phyloP scores from a whole-genome alignment of 2,888 invertebrate species.

The Sylvicola cinctus region DNA sequence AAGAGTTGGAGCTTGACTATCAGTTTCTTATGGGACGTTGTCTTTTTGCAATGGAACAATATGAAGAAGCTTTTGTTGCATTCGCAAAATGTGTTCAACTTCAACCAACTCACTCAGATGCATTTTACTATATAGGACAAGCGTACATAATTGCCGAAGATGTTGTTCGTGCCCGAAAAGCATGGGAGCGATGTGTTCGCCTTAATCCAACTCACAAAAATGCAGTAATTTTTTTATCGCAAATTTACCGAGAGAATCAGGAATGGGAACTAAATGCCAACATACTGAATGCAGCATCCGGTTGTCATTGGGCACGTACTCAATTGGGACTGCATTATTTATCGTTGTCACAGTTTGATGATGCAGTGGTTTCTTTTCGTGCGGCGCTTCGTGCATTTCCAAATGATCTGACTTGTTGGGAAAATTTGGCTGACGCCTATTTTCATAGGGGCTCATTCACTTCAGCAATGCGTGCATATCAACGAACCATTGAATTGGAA shows the following conservation, averaged over 20 bases:
- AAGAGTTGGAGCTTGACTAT: constrained; percentile 9
- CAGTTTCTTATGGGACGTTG: constrained; percentile 16
- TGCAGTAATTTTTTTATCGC: constrained; percentile 54
- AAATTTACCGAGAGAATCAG: constrained; percentile 44
- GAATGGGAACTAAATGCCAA: constrained; percentile 43
- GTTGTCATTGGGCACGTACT: constrained; percentile 58
- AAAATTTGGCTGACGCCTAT: constrained; percentile 80
- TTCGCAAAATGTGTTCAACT: too few species aligned
- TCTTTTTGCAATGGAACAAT: constrained; percentile 24
- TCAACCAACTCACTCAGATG: constrained; percentile 47
- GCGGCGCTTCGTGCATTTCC: constrained; percentile 46
- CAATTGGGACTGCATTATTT: constrained; percentile 67
- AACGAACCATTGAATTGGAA: constrained; percentile 47
- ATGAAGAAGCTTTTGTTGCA: constrained; percentile 28
- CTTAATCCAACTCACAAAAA: constrained; percentile 44
- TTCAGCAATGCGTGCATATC: constrained; percentile 74
- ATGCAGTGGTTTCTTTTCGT: constrained; percentile 57
- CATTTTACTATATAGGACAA: constrained; percentile 55
- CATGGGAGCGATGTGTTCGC: constrained; percentile 65
- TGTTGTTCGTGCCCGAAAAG: constrained; percentile 53
- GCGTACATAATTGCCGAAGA: constrained; percentile 47
- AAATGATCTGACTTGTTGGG: constrained; percentile 58
- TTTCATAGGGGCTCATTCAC: constrained; percentile 71
- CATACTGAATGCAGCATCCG: constrained; percentile 31
- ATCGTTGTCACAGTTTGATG: constrained; percentile 45